Evolutionary conservation across 2,797 vertebrate genomes (phyloP).

Genomic region (Characodon lateralis): DNA sequence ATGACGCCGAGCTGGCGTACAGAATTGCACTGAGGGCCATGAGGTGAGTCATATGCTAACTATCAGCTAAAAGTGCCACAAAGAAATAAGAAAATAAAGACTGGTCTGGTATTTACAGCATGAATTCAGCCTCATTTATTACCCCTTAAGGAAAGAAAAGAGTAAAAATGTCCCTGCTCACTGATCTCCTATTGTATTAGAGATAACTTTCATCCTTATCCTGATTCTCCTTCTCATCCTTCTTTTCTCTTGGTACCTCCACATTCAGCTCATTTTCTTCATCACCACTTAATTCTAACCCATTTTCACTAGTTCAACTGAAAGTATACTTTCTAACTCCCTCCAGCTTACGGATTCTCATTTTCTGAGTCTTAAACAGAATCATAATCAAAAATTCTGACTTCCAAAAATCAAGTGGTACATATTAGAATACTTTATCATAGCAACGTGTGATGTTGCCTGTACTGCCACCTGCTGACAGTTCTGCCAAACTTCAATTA

Average conservation of each 20-base stretch:
- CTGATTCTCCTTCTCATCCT: too few relatives aligned
- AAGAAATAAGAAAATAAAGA: neutral
- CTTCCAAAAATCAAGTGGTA: neutral
- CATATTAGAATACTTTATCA: neutral
- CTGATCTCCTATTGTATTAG: neutral
- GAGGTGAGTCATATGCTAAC: slow-evolving; percentile 82
- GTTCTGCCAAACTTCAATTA: neutral
- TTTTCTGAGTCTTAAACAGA: neutral
- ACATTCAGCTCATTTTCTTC: too few relatives aligned
- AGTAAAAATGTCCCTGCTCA: neutral
- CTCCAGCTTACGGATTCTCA: too few relatives aligned
- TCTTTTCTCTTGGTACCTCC: too few relatives aligned
- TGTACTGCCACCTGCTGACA: neutral
- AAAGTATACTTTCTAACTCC: too few relatives aligned
- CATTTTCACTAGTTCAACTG: too few relatives aligned
- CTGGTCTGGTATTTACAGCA: neutral
- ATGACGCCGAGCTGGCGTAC: slow-evolving; percentile 96
- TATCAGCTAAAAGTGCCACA: too few relatives aligned
- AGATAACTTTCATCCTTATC: neutral
- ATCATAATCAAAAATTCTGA: neutral
- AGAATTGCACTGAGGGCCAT: slow-evolving; percentile 98
- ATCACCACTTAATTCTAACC: too few relatives aligned
- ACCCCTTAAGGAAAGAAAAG: neutral
- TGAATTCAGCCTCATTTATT: neutral
- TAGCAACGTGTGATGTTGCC: neutral